Evolutionary conservation across 23 tunicate genomes (phyloP), one percentile per base, ranked within the genome.

Genomic region (Trididemnum miniatum): DNA sequence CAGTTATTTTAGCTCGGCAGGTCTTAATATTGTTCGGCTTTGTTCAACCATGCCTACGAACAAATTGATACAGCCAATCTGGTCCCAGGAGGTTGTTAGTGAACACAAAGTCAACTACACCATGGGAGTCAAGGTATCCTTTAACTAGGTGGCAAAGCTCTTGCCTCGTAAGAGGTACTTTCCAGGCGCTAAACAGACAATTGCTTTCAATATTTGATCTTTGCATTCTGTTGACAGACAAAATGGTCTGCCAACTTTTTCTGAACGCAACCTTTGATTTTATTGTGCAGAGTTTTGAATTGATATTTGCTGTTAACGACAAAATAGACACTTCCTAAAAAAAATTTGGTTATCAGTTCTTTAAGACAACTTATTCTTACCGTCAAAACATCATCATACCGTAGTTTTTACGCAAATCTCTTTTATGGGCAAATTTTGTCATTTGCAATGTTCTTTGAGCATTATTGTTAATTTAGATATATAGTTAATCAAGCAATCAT

Each of bases 231-330:
- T 5, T 27, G 75, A 27, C 37, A 69, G 75, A 4, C 75, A 37
- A 69, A 49, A 49, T 39, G 80, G 80, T 76, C 72, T 44, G 62
- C 80, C 80, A 37, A 76, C 80, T 76, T 49, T 76, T 51, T 32
- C 64, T 4, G 35, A n/a, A 44, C 25, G 62, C 9, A 51, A 27
- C 34, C 34, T 31, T 69, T 69, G 26, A 9, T 69, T 27, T 76
- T 76, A 24, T 76, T 76, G 3, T 31, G 33, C 5, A 76, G 31
- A 7, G 80, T 76, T 76, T 71, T 71, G 40, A 44, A 76, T 7
- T 12, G 80, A 27, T 49, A 49, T 15, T 40, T 23, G 26, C 5
- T 39, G 18, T 51, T 76, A 76, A 51, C 2, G 30, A 4, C 37
- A 31, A 37, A 30, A 25, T 69, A 69, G 15, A 9, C 39, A 12